These are phyloP conservation scores for Calliopum simillimum DNA, from an alignment of 2,888 invertebrate genomes.

Conservation along the genomic window DNA sequence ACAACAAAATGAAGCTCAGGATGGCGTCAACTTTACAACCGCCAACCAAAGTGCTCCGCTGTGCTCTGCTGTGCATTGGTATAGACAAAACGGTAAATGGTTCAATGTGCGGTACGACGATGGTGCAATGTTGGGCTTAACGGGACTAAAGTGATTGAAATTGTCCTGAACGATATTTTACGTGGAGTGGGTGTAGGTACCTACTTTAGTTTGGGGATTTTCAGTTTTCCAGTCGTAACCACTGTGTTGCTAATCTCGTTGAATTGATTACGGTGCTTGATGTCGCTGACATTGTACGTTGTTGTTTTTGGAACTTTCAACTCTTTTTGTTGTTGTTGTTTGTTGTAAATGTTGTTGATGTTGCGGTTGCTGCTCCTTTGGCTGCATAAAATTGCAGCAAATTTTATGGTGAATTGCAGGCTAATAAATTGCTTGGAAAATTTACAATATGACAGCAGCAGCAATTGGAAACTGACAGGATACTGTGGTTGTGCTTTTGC, in stretches of 20 bases:
- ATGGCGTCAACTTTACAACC: background rate
- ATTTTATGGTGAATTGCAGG: slow-evolving; percentile 10
- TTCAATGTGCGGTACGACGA: background rate
- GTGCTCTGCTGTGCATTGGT: background rate
- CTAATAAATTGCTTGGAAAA: slow-evolving; percentile 4
- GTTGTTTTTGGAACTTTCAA: background rate
- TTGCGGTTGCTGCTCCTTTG: slow-evolving; percentile 1
- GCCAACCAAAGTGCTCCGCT: background rate
- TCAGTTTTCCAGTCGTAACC: background rate
- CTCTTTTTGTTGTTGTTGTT: background rate
- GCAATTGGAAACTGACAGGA: background rate
- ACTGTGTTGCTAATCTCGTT: background rate
- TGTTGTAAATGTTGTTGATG: slow-evolving; percentile 4
- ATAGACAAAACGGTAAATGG: background rate
- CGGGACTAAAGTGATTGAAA: background rate
- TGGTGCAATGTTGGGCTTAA: background rate
- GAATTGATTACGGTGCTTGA: background rate
- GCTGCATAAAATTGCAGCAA: background rate
- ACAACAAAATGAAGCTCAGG: background rate
- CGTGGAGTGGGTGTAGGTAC: no score
- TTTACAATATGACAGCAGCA: background rate
- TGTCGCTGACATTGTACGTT: background rate
- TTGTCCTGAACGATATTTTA: background rate
- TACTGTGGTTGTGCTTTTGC: background rate
- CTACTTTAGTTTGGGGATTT: background rate